Base-by-base conservation (phyloP, 2,797 vertebrate species). In the Remorina albescens region DNA sequence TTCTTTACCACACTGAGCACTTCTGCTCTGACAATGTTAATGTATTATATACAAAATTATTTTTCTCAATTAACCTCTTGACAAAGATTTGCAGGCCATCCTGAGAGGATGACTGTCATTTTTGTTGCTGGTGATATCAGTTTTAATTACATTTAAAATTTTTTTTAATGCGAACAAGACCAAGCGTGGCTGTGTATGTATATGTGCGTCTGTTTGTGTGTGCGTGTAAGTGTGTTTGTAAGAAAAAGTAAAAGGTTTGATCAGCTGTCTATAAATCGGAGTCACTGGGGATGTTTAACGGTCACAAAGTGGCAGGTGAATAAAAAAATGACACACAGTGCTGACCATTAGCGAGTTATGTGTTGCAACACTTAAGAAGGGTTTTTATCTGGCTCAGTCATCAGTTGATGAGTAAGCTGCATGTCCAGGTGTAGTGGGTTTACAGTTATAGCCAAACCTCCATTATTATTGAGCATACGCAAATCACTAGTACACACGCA, bases 371-470 rank as follows among this genome's bases (percentile, higher is more conserved):
- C 67, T 50, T 74, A 54, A 53, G 28, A 60, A 56, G 32, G 37
- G 6, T n/a, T 76, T 53, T 28, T 15, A 11, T 21, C 34, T 3
- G 16, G 23, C 63, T n/a, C 2, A 2, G n/a, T 9, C 30, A 83
- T 86, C 66, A 71, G 68, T 74, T 68, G 73, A 84, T 74, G 75
- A 80, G 62, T 59, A 58, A 74, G 42, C 54, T 53, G 28, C 67
- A 54, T 86, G 85, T 86, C 87, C 94, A 95, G 93, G 93, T 95
- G 93, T 93, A 84, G 79, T 68, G 46, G 49, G 67, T 90, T 92
- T 93, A 93, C 93, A 92, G 94, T 95, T 95, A 92, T 72, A 83
- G 84, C 72, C 84, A 90, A 93, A 88, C 88, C 82, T 88, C 66
- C 57, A 44, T 81, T 87, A 92, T 92, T 89, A 86, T 81, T 71